These are phyloP conservation scores for Rhodinocichla rosea DNA, from an alignment of 2,113 vertebrate genomes.

Conservation along the genomic window DNA sequence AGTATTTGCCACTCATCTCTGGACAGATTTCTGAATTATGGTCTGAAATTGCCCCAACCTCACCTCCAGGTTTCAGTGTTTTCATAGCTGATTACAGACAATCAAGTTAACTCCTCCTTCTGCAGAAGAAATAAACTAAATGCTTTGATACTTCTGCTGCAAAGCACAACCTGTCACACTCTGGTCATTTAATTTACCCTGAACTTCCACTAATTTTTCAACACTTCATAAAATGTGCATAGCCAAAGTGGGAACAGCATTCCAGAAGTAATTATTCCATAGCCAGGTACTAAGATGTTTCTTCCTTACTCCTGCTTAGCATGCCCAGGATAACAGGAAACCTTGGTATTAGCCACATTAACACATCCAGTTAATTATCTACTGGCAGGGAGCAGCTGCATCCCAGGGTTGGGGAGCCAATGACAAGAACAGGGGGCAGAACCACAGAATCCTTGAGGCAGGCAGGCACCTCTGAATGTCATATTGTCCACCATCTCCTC, in stretches of 20 bases:
- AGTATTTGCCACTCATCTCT: neutral
- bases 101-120: neutral
- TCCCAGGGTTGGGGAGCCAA: neutral
- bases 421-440: neutral
- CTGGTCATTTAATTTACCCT: neutral
- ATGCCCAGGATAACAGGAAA: neutral
- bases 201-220: neutral
- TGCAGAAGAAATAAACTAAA: neutral
- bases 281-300: neutral
- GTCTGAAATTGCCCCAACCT: neutral
- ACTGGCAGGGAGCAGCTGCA: neutral
- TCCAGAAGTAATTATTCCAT: neutral
- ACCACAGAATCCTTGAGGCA: neutral
- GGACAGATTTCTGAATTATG: neutral
- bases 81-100: neutral
- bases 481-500: neutral
- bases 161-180: neutral
- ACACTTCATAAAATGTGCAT: neutral
- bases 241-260: neutral
- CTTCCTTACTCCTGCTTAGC: neutral
- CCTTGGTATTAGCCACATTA: neutral
- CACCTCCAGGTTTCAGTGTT: neutral
- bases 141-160: neutral
- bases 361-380: neutral
- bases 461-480: neutral